phyloP scores from a whole-genome alignment of 2,888 invertebrate species.

The Caenorhabditis becei region DNA sequence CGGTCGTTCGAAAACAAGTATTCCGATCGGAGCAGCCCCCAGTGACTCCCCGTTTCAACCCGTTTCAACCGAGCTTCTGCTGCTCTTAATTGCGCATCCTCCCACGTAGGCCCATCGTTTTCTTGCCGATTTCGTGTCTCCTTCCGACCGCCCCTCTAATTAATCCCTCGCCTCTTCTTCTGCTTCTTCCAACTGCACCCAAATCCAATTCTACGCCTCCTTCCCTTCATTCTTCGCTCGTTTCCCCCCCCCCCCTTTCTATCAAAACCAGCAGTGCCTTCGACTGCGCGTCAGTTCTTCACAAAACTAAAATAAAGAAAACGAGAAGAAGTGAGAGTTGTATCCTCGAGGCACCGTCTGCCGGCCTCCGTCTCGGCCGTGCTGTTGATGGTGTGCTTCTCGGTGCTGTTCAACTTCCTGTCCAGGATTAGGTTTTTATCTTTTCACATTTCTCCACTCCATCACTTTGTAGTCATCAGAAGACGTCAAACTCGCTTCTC shows the following conservation, averaged over 20 bases:
- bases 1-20: conserved; percentile 1
- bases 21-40: not conserved
- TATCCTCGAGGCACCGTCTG: conserved; percentile 31
- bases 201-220: conserved; percentile 53
- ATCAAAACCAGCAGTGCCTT: conserved; percentile 49
- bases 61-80: not conserved
- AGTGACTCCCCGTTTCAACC: not conserved
- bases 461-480: conserved; percentile 12
- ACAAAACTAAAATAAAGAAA: conserved; percentile 60
- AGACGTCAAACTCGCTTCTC: conserved; percentile 9
- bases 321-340: conserved; percentile 43
- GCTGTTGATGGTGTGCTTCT: conserved; percentile 29
- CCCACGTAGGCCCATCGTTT: not conserved
- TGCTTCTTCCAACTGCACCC: conserved; percentile 47
- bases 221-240: conserved; percentile 48
- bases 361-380: conserved; percentile 17
- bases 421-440: conserved; percentile 46
- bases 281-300: conserved; percentile 35
- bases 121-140: conserved; percentile 13
- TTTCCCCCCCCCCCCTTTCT: conserved; percentile 33
- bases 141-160: conserved; percentile 23
- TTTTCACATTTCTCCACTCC: conserved; percentile 9
- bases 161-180: conserved; percentile 34
- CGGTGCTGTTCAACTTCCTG: conserved; percentile 48
- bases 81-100: conserved; percentile 4